Conservation (phyloP, 1,140 invertebrate species). For the Anastrepha obliqua region DNA sequence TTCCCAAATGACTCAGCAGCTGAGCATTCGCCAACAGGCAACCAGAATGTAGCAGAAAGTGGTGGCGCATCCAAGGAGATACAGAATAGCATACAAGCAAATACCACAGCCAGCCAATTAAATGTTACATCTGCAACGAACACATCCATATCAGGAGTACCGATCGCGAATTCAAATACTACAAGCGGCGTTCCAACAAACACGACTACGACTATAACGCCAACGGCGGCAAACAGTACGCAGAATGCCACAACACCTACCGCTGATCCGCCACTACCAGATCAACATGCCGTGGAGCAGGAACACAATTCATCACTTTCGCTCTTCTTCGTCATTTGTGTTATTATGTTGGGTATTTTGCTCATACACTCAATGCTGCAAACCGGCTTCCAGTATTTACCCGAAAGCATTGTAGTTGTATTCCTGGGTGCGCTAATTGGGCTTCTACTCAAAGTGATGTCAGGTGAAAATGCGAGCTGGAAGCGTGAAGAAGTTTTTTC, state of each 20-base stretch:
- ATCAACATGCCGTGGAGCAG: constrained; percentile 92
- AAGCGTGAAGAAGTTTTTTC: constrained; percentile 97
- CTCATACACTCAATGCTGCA: constrained; percentile 96
- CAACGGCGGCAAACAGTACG: neutral
- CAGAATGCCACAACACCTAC: constrained; percentile 59
- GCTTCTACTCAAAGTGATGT: constrained; percentile 92
- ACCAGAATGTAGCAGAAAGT: neutral
- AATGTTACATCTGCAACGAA: neutral
- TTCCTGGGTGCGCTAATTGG: constrained; percentile 95
- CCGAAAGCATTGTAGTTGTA: constrained; percentile 98
- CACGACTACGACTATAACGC: neutral
- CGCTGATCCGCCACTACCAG: constrained; percentile 74
- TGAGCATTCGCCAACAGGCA: neutral
- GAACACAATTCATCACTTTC: constrained; percentile 97
- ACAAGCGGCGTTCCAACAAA: neutral
- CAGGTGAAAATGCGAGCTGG: constrained; percentile 93
- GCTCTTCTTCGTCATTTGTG: constrained; percentile 96
- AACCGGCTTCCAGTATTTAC: constrained; percentile 96
- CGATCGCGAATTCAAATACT: neutral
- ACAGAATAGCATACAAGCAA: neutral
- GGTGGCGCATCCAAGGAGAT: neutral
- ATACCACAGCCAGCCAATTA: neutral
- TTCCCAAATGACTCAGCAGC: neutral
- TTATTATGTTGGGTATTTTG: constrained; percentile 93
- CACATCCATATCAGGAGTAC: neutral